Evolutionary conservation across 2,888 invertebrate species (phyloP), one percentile per base, ranked within the genome.

Genomic region (Panopea generosa): DNA sequence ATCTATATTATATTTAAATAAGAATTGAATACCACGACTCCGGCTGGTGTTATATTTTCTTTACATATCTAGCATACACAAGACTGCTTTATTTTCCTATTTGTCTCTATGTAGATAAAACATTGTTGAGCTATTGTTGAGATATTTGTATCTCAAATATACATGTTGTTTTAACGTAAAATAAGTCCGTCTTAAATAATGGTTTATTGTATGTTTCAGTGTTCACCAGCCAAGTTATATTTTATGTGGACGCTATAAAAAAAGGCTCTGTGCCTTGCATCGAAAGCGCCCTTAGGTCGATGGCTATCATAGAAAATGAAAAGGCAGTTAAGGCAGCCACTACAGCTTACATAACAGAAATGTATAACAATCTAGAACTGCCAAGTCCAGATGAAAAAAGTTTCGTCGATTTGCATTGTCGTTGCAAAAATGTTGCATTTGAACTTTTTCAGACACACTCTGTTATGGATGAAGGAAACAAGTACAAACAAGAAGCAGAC

Each of bases 291-390:
- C 40, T 65, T 18, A 33, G 6, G 16, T 49, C 24, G n/a, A 65
- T 65, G 65, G 27, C 65, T 2, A 45, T n/a, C 40, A 26, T 56
- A 16, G 65, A 65, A 43, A 65, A 65, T 24, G 56, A 6, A 16
- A 45, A 11, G 20, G 53, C 38, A 4, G 56, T 52, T 14, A 45
- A 65, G 26, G 40, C 33, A 27, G 50, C 62, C 3, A 20, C 52
- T 1, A 47, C 18, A 16, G 18, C 27, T 20, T 60, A 27, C 47
- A 26, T 6, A 27, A 7, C 2, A n/a, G 40, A 47, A 16, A 53
- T 53, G 53, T 2, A n/a, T 9, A 9, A 7, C 4, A 6, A 26
- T 24, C 27, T 27, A 16, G 3, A 26, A 24, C 24, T 53, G 27
- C 53, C 53, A 20, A 26, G 2, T 2, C 16, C n/a, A 22, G 22